phyloP scores from a whole-genome alignment of 2,888 invertebrate genomes.

The Coelopa pilipes region DNA sequence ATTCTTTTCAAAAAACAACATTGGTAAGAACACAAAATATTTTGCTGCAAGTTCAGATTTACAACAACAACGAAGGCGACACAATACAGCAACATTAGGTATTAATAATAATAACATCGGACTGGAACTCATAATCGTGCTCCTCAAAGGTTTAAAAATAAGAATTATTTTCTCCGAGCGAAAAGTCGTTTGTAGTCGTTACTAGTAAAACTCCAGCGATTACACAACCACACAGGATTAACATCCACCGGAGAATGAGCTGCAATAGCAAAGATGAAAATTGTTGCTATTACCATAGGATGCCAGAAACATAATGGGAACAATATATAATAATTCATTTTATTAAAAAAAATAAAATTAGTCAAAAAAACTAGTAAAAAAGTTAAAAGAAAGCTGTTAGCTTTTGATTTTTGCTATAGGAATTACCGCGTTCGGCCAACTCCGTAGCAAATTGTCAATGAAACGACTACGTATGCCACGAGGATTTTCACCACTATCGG shows the following conservation, averaged over 20 bases:
- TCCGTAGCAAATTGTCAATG: too few relatives aligned
- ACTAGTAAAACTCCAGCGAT: background rate
- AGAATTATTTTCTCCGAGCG: background rate
- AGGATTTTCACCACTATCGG: too few relatives aligned
- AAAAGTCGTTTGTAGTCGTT: background rate
- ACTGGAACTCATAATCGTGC: conserved; percentile 42
- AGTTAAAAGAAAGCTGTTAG: too few relatives aligned
- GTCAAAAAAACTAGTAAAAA: too few relatives aligned
- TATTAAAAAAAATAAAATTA: conserved; percentile 16
- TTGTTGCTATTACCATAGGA: conserved; percentile 15
- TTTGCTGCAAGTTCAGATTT: too few relatives aligned
- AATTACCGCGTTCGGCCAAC: too few relatives aligned
- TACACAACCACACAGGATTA: background rate
- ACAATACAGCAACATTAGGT: conserved; percentile 4
- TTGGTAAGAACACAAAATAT: too few relatives aligned
- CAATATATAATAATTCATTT: conserved; percentile 37
- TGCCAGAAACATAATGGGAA: conserved; percentile 11
- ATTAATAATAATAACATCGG: conserved; percentile 46
- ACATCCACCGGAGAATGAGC: conserved; percentile 7
- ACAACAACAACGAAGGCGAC: too few relatives aligned
- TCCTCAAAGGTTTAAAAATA: background rate
- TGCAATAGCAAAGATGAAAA: background rate
- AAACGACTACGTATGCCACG: too few relatives aligned
- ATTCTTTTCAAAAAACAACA: too few relatives aligned
- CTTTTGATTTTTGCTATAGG: too few relatives aligned